Conservation (phyloP, 37 sponge, comb jelly and placozoan species). For the Oscarella lobularis region DNA sequence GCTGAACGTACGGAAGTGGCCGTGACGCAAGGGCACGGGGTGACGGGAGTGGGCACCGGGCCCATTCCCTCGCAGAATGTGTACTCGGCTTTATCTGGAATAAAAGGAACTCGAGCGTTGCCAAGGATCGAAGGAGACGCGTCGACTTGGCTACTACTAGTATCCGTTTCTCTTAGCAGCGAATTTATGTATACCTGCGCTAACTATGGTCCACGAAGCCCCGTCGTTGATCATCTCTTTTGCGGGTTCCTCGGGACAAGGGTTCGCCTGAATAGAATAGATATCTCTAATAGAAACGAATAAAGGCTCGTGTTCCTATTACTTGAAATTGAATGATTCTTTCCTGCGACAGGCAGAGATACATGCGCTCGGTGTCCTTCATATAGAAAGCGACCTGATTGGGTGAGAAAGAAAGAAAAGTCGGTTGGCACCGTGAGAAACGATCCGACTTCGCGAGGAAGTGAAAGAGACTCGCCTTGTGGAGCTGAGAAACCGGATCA, state of each 20-base stretch:
- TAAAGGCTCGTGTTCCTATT: neutral
- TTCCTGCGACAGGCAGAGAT: conserved; percentile 87
- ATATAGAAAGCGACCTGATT: conserved; percentile 81
- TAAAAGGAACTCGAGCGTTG: neutral
- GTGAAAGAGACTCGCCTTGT: conserved; percentile 41
- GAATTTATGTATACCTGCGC: conserved; percentile 49
- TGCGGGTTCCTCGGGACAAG: conserved; percentile 53
- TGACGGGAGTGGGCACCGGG: conserved; percentile 50
- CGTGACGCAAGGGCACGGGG: conserved; percentile 63
- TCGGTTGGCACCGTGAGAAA: too few relatives aligned
- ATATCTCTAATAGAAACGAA: neutral
- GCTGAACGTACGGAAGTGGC: conserved; percentile 21
- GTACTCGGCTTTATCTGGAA: conserved; percentile 45
- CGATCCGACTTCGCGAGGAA: too few relatives aligned
- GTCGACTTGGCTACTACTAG: too few relatives aligned
- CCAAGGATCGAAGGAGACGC: too few relatives aligned
- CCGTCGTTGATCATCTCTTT: conserved; percentile 91
- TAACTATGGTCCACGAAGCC: conserved; percentile 89
- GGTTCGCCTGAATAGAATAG: conserved; percentile 34
- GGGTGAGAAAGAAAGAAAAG: too few relatives aligned
- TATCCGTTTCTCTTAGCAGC: too few relatives aligned
- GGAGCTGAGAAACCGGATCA: conserved; percentile 87
- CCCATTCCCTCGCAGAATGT: conserved; percentile 37
- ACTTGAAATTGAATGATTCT: conserved; percentile 84
- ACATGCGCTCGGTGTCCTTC: conserved; percentile 91